These are phyloP conservation scores for Heteromormyrus szaboi DNA, from an alignment of 2,797 vertebrate genomes.

Conservation along the genomic window DNA sequence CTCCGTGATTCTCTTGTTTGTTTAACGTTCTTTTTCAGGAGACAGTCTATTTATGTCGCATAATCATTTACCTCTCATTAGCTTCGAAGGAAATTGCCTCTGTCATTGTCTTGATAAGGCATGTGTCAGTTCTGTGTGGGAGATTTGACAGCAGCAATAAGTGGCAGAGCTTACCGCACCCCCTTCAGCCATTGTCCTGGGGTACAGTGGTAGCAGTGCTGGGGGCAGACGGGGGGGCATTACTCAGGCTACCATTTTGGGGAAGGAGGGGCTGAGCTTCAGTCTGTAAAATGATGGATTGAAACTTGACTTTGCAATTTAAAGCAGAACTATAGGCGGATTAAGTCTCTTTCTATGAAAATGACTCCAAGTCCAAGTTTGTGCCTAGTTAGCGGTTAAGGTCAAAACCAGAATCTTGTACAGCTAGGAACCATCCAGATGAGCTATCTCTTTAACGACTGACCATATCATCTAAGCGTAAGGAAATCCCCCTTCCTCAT, in stretches of 20 bases:
- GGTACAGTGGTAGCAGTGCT: neutral
- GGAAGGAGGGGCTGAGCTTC: neutral
- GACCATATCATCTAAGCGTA: conserved; percentile 23
- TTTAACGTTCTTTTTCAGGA: conserved; percentile 36
- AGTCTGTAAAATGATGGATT: conserved; percentile 15
- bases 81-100: conserved; percentile 50
- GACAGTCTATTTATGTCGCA: conserved; percentile 37
- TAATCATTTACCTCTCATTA: conserved; percentile 59
- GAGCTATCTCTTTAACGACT: conserved; percentile 8
- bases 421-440: conserved; percentile 6
- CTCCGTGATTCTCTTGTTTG: conserved; percentile 34
- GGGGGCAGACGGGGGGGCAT: conserved; percentile 2
- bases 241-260: conserved; percentile 21
- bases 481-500: conserved; percentile 32
- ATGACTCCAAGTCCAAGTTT: neutral
- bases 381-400: neutral
- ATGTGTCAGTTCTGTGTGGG: conserved; percentile 38
- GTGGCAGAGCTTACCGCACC: neutral
- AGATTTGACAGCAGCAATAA: neutral
- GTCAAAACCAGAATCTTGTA: neutral
- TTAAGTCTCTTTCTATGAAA: neutral
- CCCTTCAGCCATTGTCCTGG: neutral
- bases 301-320: conserved; percentile 19
- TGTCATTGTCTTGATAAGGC: conserved; percentile 52
- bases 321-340: neutral